phyloP scores from a whole-genome alignment of 1,140 invertebrate species.

The Geopemphigus sp. region DNA sequence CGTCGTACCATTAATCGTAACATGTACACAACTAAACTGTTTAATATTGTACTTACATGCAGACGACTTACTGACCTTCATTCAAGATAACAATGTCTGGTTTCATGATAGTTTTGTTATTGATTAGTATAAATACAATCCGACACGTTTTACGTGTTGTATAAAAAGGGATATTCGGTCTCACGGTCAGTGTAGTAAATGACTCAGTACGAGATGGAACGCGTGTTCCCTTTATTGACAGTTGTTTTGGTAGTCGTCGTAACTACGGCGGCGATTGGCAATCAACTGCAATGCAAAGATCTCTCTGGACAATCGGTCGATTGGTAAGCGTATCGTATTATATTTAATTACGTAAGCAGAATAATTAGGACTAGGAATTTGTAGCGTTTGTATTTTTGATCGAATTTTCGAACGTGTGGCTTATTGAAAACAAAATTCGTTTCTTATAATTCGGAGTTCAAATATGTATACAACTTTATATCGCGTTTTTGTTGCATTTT shows the following conservation, averaged over 20 bases:
- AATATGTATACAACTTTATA: no score
- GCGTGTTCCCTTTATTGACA: not conserved
- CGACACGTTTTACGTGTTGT: not conserved
- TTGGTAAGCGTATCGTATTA: conserved; percentile 50
- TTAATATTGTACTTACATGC: no score
- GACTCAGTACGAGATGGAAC: not conserved
- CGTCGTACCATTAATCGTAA: no score
- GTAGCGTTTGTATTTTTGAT: no score
- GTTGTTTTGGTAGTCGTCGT: not conserved
- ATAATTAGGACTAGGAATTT: no score
- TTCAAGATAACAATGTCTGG: not conserved
- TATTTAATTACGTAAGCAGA: no score
- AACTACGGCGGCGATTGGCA: not conserved
- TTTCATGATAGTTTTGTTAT: not conserved
- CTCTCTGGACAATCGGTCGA: conserved; percentile 51
- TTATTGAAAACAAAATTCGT: no score
- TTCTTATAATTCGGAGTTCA: no score
- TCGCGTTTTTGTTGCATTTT: no score
- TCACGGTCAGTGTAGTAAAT: not conserved
- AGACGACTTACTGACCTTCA: not conserved
- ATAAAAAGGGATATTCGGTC: not conserved
- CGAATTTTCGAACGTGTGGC: no score
- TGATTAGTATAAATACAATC: not conserved
- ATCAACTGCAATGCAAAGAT: conserved; percentile 50
- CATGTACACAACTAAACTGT: not conserved